phyloP scores from a whole-genome alignment of 2,797 vertebrate species.

The Sebastes iracundus region DNA sequence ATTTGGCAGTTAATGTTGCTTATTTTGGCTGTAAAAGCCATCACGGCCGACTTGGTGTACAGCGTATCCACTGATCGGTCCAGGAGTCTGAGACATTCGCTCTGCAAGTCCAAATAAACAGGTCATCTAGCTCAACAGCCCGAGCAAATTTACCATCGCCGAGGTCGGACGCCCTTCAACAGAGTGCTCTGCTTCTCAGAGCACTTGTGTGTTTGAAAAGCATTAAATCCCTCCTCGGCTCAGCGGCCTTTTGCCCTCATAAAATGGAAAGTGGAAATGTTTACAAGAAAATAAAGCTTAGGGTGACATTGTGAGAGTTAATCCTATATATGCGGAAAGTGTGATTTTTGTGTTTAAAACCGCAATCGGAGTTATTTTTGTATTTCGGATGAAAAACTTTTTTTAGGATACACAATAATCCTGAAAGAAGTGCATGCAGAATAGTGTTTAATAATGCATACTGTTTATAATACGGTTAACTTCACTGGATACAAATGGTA shows the following conservation, averaged over 20 bases:
- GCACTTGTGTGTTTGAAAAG: constrained; percentile 50
- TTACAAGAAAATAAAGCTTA: constrained; percentile 49
- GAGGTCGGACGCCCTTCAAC: constrained; percentile 38
- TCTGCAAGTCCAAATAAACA: constrained; percentile 77
- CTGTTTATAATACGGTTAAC: not conserved
- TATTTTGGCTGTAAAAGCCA: constrained; percentile 73
- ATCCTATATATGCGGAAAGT: not conserved
- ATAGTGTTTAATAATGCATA: not conserved
- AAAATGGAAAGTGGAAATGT: constrained; percentile 61
- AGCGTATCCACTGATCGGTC: constrained; percentile 60
- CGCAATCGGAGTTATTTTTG: constrained; percentile 5
- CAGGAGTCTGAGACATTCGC: constrained; percentile 61
- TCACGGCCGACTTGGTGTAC: constrained; percentile 52
- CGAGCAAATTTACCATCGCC: constrained; percentile 40
- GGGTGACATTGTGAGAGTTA: constrained; percentile 15
- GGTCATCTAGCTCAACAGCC: constrained; percentile 64
- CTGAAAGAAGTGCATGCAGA: not conserved
- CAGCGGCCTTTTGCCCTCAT: constrained; percentile 38
- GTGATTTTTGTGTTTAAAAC: constrained; percentile 15
- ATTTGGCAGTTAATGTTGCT: constrained; percentile 72
- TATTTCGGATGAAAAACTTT: not conserved
- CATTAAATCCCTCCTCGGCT: constrained; percentile 57
- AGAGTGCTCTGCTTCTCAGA: constrained; percentile 49
- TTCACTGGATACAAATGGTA: too few species aligned
- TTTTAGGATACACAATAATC: not conserved